A percentile compares a stretch with the other conserved stretches of the same genome.
These are phyloP conservation scores for Henricia sp. DNA, from an alignment of 53 echinoderm and acorn worm genomes.

Conservation along the genomic window DNA sequence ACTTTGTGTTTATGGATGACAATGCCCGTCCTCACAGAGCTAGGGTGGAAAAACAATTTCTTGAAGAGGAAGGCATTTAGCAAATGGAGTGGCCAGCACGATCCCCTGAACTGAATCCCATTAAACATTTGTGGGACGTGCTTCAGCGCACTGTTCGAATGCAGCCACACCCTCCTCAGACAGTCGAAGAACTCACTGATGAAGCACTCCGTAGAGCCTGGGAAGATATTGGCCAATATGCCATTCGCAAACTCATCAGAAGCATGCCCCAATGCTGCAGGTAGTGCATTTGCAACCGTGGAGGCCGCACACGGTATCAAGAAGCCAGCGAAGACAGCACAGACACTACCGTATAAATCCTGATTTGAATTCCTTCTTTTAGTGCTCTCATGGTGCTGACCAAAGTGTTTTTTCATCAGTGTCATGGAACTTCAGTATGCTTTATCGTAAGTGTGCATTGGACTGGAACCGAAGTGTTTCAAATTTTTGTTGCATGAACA, in stretches of 20 bases:
- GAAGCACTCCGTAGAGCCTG: neutral
- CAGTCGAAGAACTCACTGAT: slow-evolving; percentile 27
- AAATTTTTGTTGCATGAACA: no score
- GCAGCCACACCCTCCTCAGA: slow-evolving; percentile 31
- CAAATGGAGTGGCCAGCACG: slow-evolving; percentile 21
- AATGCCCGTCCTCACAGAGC: slow-evolving; percentile 21
- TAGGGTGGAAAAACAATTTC: neutral
- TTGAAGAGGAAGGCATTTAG: neutral
- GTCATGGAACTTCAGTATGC: no score
- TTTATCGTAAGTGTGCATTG: no score
- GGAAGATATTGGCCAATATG: slow-evolving; percentile 15
- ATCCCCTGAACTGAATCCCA: neutral
- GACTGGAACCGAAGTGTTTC: no score
- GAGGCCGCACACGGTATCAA: no score
- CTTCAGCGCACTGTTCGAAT: slow-evolving; percentile 26
- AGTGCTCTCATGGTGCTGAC: no score
- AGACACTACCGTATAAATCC: no score
- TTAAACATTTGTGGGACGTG: slow-evolving; percentile 22
- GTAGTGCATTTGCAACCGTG: no score
- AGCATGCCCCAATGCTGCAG: no score
- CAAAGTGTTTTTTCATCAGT: no score
- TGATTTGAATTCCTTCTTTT: no score
- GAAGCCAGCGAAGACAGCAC: no score
- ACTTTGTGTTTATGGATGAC: slow-evolving; percentile 3
- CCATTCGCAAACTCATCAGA: slow-evolving; percentile 9